Evolutionary conservation across 2,113 vertebrate species (phyloP), one percentile per base, ranked within the genome.

Genomic region (Orientallactaga bullata): DNA sequence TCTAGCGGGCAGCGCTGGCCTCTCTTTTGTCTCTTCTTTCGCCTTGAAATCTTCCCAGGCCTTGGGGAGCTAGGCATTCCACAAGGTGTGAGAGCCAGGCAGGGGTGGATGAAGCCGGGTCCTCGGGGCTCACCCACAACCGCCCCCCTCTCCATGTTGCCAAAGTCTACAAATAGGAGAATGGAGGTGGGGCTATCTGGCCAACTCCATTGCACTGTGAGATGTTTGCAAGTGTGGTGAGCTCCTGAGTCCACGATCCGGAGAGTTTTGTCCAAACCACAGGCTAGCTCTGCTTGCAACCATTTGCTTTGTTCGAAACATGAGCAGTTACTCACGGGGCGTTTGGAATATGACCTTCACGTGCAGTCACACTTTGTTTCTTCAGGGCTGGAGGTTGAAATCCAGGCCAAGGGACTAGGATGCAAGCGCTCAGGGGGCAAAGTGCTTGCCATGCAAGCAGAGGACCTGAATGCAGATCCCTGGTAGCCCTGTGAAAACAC

Each of bases 121-220:
- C n/a, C 35, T 30, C 0, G 0, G 30, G 76, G 51, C 1, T 1
- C n/a, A 51, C 7, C 73, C 18, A 0, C 24, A 11, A 30, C 0
- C 13, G 21, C 7, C 30, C 30, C 30, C 21, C 17, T 28, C 5
- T 5, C 16, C 58, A 30, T 3, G 28, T 4, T 4, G 24, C 76
- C 47, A 4, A 47, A 26, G 39, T 42, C 60, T 13, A 13, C 4
- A 0, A 3, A 18, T 21, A 32, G 61, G 84, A 55, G 47, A 71
- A 30, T 0, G 11, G 63, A 35, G 80, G 30, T 37, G 12, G 58
- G 2, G 0, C 2, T 4, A 24, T 10, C 51, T 24, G 26, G 47
- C 35, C 76, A 55, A 69, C 32, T 0, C 7, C 47, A 24, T 37
- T 3, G 15, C n/a, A 3, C 51, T 0, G n/a, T 28, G 66, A 65